These are phyloP conservation scores for Drosophila mulleri DNA, from an alignment of 2,888 invertebrate genomes.

Conservation along the genomic window DNA sequence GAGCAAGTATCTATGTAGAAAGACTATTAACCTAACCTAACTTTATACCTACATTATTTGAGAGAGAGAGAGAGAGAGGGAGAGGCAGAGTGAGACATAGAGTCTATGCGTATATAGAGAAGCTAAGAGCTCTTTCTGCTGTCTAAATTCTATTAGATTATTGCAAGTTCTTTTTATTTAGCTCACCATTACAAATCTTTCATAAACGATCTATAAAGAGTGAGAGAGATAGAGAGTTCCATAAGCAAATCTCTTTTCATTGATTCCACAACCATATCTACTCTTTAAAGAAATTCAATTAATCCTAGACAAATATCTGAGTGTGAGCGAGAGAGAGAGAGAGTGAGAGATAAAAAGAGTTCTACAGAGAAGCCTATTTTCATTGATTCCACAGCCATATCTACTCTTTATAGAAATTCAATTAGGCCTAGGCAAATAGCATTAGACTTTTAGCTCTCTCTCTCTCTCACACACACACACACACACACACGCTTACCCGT, in stretches of 20 bases:
- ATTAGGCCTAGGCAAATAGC: not conserved
- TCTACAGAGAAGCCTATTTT: not conserved
- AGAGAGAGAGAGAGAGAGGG: too few relatives aligned
- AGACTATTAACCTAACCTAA: too few relatives aligned
- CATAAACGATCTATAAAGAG: not conserved
- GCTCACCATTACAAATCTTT: not conserved
- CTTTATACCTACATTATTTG: too few relatives aligned
- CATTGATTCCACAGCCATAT: too few relatives aligned
- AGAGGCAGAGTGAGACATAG: too few relatives aligned
- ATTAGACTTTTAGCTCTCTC: not conserved
- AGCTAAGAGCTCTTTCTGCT: too few relatives aligned
- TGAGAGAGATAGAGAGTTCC: not conserved
- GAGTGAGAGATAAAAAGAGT: not conserved
- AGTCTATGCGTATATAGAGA: too few relatives aligned
- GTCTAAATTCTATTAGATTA: too few relatives aligned
- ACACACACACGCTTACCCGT: too few relatives aligned
- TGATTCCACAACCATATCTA: not conserved
- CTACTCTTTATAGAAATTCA: not conserved
- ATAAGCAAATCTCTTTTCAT: not conserved
- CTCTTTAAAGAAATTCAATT: conserved; percentile 1
- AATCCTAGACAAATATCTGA: not conserved
- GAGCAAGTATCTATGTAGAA: not conserved
- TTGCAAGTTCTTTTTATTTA: not conserved
- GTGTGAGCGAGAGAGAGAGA: too few relatives aligned
- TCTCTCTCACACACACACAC: not conserved